Evolutionary conservation across 2,113 vertebrate genomes (phyloP), one percentile per base, ranked within the genome.

Genomic region (Vimba vimba): DNA sequence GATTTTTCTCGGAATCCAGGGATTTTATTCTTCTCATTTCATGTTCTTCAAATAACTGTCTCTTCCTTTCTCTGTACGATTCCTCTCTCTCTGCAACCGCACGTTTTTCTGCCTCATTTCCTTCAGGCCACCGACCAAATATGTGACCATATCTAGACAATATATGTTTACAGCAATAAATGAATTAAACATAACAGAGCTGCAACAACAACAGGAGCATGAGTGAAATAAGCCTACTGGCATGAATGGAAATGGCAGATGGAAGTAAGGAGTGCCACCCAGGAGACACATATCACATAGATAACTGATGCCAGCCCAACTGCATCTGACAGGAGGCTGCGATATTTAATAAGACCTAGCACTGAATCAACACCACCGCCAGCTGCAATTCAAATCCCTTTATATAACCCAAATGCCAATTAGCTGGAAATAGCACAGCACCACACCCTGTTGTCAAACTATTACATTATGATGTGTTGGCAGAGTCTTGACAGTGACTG

Each of bases 281-380:
- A 92, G 91, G 90, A 94, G 93, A 94, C 87, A 79, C 87, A 92
- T 91, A 92, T 91, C 92, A 92, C 91, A 90, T 90, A 92, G 92
- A 92, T 88, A 81, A 92, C 92, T 86, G 82, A 85, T 94, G 94
- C 93, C 93, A 95, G 88, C 91, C 92, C 93, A 93, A 95, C 92
- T 94, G 93, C 94, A 91, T 92, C 92, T 91, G 93, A 94, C 93
- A 95, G 94, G 93, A 91, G 93, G 94, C 93, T 91, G 91, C 85
- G 91, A 92, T 91, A 92, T 93, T 94, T 94, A 94, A 94, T 94
- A 93, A 94, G 94, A 93, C 89, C 90, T 92, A 93, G 91, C 93
- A 91, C 88, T 90, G 89, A 94, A 93, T 92, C 92, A 90, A 39
- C 90, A 89, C 89, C 45, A 87, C 88, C 91, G 94, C 94, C 94